Evolutionary conservation across 2,797 vertebrate species (phyloP), one percentile per base, ranked within the genome.

Genomic region (Acanthis flammea): DNA sequence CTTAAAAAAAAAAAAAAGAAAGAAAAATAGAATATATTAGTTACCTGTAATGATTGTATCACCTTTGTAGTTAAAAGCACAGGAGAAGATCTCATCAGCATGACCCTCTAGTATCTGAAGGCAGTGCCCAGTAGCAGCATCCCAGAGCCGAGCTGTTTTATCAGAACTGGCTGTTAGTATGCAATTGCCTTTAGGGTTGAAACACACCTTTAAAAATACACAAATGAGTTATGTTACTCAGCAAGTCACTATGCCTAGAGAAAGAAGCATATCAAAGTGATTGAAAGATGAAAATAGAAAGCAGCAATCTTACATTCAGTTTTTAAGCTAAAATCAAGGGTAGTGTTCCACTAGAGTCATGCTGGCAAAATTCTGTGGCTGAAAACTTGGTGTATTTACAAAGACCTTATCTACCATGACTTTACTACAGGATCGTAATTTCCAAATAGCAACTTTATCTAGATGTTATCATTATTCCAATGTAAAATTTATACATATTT

Each of bases 21-120:
- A 45, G 16, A 15, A 37, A 45, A 27, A 0, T 0, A 9, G n/a
- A 45, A 37, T 57, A 7, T 31, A 39, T 70, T 60, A 41, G 12
- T 39, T 98, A 99, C 99, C 99, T 98, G 99, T 99, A 91, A 99
- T 99, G 82, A 99, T 98, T 63, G 97, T 98, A 97, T 99, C 97
- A 4, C 99, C 99, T 96, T 98, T 98, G 17, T 99, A 99, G 97
- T 99, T 99, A 95, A 99, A 99, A 90, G 98, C 98, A 7, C 98
- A 99, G 66, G 99, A 99, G 96, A 99, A 99, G 95, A 99, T 99
- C 91, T 99, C 99, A 76, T 99, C 99, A 0, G 94, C 98, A 97
- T 99, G 99, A 9, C 99, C 99, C 89, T 98, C 97, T 48, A 99
- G 97, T 78, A 98, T 94, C 97, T 99, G 99, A 31, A 99, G 97